Evolutionary conservation across 2,797 vertebrate species (phyloP).

Genomic region (Dromococcyx pavoninus): DNA sequence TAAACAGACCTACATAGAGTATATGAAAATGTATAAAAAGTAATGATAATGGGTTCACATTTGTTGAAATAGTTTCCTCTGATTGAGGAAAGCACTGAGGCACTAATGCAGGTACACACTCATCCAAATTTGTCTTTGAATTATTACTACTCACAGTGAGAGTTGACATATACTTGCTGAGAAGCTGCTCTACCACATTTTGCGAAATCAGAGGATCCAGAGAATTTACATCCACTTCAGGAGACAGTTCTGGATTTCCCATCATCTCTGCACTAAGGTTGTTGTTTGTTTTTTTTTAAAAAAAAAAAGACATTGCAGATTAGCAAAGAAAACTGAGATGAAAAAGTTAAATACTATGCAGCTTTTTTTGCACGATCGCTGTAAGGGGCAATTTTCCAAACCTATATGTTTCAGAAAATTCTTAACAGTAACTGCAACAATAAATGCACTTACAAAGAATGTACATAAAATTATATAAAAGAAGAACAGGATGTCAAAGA

Average conservation of each 20-base stretch:
- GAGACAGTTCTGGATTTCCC: conserved; percentile 87
- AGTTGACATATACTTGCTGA: conserved; percentile 91
- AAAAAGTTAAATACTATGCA: not conserved
- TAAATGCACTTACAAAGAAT: not conserved
- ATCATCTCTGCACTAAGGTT: conserved; percentile 91
- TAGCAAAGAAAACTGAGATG: not conserved
- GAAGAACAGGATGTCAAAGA: not conserved
- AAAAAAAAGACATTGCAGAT: not conserved
- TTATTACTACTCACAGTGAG: conserved; percentile 85
- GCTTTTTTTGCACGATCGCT: not conserved
- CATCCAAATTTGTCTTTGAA: not conserved
- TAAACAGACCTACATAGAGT: not conserved
- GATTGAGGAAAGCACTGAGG: not conserved
- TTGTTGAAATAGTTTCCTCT: not conserved
- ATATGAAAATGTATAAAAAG: not conserved
- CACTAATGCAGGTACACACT: not conserved
- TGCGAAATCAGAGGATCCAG: conserved; percentile 86
- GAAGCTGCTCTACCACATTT: conserved; percentile 86
- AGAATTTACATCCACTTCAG: conserved; percentile 86
- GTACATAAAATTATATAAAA: not conserved
- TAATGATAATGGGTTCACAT: not conserved
- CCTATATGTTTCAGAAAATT: not conserved
- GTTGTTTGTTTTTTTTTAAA: not conserved
- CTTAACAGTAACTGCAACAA: not conserved
- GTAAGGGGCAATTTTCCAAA: not conserved